Evolutionary conservation across 2,888 invertebrate genomes (phyloP).

Genomic region (Tipula helvola): DNA sequence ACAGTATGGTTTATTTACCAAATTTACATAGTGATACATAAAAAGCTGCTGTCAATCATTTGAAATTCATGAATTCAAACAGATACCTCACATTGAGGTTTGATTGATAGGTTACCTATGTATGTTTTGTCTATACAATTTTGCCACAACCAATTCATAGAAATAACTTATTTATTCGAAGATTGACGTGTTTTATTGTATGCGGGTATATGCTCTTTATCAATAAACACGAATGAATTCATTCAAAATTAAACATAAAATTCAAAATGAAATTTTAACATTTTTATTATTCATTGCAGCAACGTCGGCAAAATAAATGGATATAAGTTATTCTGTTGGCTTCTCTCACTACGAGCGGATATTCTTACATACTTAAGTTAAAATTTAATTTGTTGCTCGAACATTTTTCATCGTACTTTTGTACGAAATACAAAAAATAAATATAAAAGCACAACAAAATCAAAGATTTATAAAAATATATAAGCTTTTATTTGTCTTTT

Average conservation of each 20-base stretch:
- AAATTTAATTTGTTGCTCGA: not conserved
- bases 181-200: not conserved
- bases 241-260: too few relatives aligned
- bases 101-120: not conserved
- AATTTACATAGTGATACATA: not conserved
- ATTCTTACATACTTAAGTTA: not conserved
- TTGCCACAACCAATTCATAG: not conserved
- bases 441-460: not conserved
- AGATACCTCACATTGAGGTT: not conserved
- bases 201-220: not conserved
- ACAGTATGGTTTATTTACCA: not conserved
- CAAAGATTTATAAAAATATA: not conserved
- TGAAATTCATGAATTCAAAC: not conserved
- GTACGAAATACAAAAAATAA: too few relatives aligned
- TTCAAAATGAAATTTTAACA: too few relatives aligned
- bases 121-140: not conserved
- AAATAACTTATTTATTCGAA: not conserved
- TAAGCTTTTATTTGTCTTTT: not conserved
- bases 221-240: too few relatives aligned
- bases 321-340: too few relatives aligned
- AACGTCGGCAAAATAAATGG: too few relatives aligned
- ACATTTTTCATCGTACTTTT: not conserved
- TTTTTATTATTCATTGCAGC: too few relatives aligned
- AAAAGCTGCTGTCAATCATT: not conserved
- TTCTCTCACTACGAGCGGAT: too few relatives aligned